phyloP scores from a whole-genome alignment of 2,113 vertebrate genomes.

The Lucifuga dentata region DNA sequence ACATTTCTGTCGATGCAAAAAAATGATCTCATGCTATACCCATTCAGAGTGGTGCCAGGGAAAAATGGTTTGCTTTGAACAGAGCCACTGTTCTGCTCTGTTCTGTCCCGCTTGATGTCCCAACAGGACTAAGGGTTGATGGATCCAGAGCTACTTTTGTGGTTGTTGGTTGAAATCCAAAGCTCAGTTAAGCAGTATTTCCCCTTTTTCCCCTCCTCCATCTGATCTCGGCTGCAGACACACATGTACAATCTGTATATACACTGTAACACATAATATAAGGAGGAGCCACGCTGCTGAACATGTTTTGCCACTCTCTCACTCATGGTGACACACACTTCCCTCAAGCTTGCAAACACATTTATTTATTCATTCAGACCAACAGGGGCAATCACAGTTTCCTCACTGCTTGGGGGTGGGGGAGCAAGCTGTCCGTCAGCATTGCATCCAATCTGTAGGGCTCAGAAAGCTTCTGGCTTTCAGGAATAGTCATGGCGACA shows the following conservation, averaged over 20 bases:
- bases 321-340: conserved; percentile 26
- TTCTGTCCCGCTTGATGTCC: conserved; percentile 57
- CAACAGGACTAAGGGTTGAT: conserved; percentile 54
- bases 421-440: conserved; percentile 44
- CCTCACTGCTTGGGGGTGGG: conserved; percentile 25
- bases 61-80: conserved; percentile 80
- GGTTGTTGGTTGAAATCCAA: conserved; percentile 77
- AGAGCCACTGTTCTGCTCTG: conserved; percentile 76
- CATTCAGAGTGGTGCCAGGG: conserved; percentile 64
- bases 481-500: conserved; percentile 69
- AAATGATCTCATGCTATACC: conserved; percentile 72
- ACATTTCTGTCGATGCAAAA: conserved; percentile 42
- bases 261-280: conserved; percentile 43
- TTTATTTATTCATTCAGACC: conserved; percentile 27
- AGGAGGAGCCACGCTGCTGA: conserved; percentile 41
- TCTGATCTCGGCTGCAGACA: conserved; percentile 64
- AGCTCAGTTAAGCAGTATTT: conserved; percentile 60
- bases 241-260: conserved; percentile 34
- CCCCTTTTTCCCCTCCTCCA: conserved; percentile 34
- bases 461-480: conserved; percentile 47
- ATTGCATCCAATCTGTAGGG: conserved; percentile 34
- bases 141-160: conserved; percentile 72
- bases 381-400: conserved; percentile 43
- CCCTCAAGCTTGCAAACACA: conserved; percentile 18
- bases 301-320: conserved; percentile 36